phyloP scores from a whole-genome alignment of 2,113 vertebrate species.

The Emydura subglobosa region DNA sequence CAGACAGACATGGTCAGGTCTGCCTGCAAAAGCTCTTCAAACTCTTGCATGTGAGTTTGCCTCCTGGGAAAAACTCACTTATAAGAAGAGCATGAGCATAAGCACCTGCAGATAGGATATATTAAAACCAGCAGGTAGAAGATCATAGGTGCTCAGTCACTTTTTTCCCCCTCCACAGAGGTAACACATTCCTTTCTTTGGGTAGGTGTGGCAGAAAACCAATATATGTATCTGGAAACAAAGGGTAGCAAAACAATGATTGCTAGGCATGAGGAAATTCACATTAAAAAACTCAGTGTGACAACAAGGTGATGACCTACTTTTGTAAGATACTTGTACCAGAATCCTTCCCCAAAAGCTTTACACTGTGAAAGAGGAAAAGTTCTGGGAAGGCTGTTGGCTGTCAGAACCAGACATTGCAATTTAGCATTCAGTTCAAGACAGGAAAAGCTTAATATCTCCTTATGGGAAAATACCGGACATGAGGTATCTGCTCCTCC shows the following conservation, averaged over 20 bases:
- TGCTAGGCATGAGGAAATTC: neutral
- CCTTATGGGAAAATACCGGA: neutral
- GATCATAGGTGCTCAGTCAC: neutral
- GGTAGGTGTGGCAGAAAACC: neutral
- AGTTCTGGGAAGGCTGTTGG: neutral
- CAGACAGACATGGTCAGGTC: neutral
- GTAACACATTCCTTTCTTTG: neutral
- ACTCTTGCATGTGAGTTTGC: neutral
- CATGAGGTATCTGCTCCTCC: neutral
- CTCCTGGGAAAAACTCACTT: neutral
- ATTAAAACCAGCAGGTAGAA: neutral
- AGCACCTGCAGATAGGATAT: neutral
- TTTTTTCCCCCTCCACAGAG: neutral
- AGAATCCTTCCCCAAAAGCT: neutral
- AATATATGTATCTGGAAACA: neutral
- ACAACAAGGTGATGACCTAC: neutral
- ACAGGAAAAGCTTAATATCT: neutral
- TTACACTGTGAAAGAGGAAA: neutral
- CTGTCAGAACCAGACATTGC: neutral
- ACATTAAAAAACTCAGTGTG: neutral
- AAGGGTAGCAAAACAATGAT: neutral
- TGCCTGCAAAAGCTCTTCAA: neutral
- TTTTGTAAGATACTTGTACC: neutral
- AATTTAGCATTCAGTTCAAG: neutral
- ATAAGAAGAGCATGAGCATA: neutral